Percentiles rank a stretch among this genome's conserved stretches.
These are phyloP conservation scores for Microcebus griseorufus DNA, from an alignment of 2,113 vertebrate species.

Conservation along the genomic window DNA sequence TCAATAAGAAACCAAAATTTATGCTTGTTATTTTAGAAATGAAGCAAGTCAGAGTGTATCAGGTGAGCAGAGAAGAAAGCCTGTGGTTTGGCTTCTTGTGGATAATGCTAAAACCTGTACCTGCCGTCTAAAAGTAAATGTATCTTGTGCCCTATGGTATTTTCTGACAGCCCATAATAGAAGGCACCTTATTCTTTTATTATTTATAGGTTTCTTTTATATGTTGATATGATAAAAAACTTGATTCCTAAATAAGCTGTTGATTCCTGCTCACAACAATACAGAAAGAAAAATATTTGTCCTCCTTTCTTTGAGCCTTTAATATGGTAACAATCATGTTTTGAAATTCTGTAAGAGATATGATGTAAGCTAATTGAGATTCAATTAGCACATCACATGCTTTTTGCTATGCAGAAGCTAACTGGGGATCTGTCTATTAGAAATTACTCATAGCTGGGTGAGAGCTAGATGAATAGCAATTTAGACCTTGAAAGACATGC, in stretches of 20 bases:
- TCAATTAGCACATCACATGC: slow-evolving; percentile 69
- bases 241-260: background rate
- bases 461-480: slow-evolving; percentile 75
- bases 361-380: slow-evolving; percentile 77
- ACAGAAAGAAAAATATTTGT: slow-evolving; percentile 40
- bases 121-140: background rate
- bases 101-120: background rate
- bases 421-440: slow-evolving; percentile 70
- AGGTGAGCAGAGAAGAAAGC: background rate
- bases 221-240: slow-evolving; percentile 4
- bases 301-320: slow-evolving; percentile 30
- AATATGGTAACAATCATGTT: slow-evolving; percentile 56
- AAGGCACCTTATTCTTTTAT: background rate
- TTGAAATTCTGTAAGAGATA: slow-evolving; percentile 73
- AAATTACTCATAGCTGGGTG: slow-evolving; percentile 73
- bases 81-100: background rate
- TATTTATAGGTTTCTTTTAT: slow-evolving; percentile 43
- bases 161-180: background rate
- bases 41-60: background rate
- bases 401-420: slow-evolving; percentile 71
- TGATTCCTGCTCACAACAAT: background rate
- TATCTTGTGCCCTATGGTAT: background rate
- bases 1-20: background rate
- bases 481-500: slow-evolving; percentile 75
- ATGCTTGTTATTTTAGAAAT: slow-evolving; percentile 41